A percentile compares a stretch with the other conserved stretches of the same genome.
Conservation (phyloP, 2,797 vertebrate species). For the Pampus argenteus region DNA sequence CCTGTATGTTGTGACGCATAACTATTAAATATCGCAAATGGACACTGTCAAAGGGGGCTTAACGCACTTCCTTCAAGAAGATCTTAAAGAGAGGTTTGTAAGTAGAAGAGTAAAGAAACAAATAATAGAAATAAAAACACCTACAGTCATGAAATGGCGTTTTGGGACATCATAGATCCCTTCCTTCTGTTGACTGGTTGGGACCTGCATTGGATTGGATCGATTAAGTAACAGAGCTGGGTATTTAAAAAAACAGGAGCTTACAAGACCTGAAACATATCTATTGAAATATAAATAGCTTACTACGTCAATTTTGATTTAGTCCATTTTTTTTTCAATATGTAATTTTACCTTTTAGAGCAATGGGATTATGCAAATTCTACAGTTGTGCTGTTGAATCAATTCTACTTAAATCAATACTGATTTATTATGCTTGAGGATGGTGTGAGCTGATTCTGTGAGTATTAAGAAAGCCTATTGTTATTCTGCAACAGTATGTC, state of each 20-base stretch:
- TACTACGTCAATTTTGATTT: slow-evolving; percentile 45
- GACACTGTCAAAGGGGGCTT: slow-evolving; percentile 40
- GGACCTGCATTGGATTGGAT: slow-evolving; percentile 90
- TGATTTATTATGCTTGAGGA: slow-evolving; percentile 65
- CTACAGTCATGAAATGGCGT: slow-evolving; percentile 99
- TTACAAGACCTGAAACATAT: slow-evolving; percentile 51
- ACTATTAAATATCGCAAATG: slow-evolving; percentile 11
- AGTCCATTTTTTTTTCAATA: slow-evolving; percentile 29
- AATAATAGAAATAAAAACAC: slow-evolving; percentile 83
- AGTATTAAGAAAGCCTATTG: slow-evolving; percentile 56
- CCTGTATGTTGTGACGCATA: not conserved
- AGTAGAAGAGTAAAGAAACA: slow-evolving; percentile 70
- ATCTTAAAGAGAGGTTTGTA: slow-evolving; percentile 83
- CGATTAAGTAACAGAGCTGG: slow-evolving; percentile 71
- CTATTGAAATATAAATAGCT: slow-evolving; percentile 38
- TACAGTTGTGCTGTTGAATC: slow-evolving; percentile 64
- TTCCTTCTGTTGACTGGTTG: slow-evolving; percentile 99
- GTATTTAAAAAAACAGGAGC: slow-evolving; percentile 51
- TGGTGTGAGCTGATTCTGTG: slow-evolving; percentile 29
- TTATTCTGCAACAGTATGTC: slow-evolving; percentile 61
- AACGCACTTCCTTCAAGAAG: slow-evolving; percentile 60
- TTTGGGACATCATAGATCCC: slow-evolving; percentile 99
- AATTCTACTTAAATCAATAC: slow-evolving; percentile 79
- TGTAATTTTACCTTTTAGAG: slow-evolving; percentile 50
- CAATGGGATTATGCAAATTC: slow-evolving; percentile 63